Conservation (phyloP, 2,113 vertebrate species). For the Periophthalmus modestus region DNA sequence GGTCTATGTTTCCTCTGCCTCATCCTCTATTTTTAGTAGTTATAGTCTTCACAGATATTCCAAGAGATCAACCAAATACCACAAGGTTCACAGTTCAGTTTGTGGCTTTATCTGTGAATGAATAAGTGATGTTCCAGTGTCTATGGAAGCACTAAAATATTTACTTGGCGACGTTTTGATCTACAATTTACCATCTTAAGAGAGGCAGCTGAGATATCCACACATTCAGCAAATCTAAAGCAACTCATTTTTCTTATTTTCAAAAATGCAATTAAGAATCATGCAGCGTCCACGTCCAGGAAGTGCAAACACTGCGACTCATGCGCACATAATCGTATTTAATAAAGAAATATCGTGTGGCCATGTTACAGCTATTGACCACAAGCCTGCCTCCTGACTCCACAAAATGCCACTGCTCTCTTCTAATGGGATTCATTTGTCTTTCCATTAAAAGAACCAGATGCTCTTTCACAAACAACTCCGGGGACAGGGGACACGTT, state of each 20-base stretch:
- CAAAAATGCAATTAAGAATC: background rate
- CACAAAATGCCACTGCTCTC: background rate
- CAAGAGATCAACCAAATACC: background rate
- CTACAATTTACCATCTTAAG: background rate
- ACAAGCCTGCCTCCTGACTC: background rate
- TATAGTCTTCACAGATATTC: too few species aligned
- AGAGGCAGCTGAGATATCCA: background rate
- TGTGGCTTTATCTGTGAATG: too few species aligned
- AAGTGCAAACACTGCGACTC: background rate
- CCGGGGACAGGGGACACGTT: background rate
- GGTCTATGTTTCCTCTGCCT: too few species aligned
- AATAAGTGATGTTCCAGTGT: background rate
- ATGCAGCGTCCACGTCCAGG: background rate
- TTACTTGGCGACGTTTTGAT: background rate
- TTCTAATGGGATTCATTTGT: constrained; percentile 4
- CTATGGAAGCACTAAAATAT: background rate
- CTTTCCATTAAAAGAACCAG: background rate
- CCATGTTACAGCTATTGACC: background rate
- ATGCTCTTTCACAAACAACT: background rate
- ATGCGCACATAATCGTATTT: background rate
- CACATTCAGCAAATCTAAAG: background rate
- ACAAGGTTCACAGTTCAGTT: background rate
- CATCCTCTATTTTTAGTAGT: too few species aligned
- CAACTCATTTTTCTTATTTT: background rate
- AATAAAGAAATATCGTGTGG: background rate